Base-by-base conservation (phyloP, 2,888 invertebrate genomes). In the Cryptocephalus primarius region DNA sequence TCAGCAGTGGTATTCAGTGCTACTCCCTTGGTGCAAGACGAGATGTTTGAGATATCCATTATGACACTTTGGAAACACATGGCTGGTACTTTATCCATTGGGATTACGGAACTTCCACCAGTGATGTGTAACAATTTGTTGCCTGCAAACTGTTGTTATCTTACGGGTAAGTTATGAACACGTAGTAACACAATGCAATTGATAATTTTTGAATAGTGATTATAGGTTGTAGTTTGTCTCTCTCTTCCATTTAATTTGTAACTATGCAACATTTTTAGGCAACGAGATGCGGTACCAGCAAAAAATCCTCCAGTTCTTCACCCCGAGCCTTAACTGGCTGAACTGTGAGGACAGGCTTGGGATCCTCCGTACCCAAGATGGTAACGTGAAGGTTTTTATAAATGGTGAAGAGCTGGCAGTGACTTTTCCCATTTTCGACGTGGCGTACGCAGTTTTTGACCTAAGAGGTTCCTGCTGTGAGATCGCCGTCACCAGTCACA, bases 401-500 rank as follows among this genome's bases (percentile, higher is more conserved):
- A 92, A 93, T 67, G 86, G 88, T 1, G 87, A 89, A 66, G 83
- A 86, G 56, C 76, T 88, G 60, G 49, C 62, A 4, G 45, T 69
- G 32, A 60, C 53, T 40, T 64, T 70, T 46, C 65, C 64, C 10
- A 56, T 57, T 47, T 51, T 65, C 9, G 69, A 68, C 12, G 83
- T 82, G 71, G 81, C 91, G 3, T 90, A 85, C 65, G 89, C 83
- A 8, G 82, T 91, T 2, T 79, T 90, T 53, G 92, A 93, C 64
- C 68, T 93, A 42, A 83, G 79, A 60, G 93, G 93, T 0, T 77
- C 81, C 31, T 85, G 88, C 1, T 81, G 82, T 53, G 82, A 84
- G 44, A 80, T 93, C 6, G 79, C 84, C 55, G 82, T 91, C 1
- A 82, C 85, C 0, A 78, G 82, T 44, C 75, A 75, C 31, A 79